phyloP scores from a whole-genome alignment of 2,888 invertebrate genomes.

The Gandaritis pyraliata region DNA sequence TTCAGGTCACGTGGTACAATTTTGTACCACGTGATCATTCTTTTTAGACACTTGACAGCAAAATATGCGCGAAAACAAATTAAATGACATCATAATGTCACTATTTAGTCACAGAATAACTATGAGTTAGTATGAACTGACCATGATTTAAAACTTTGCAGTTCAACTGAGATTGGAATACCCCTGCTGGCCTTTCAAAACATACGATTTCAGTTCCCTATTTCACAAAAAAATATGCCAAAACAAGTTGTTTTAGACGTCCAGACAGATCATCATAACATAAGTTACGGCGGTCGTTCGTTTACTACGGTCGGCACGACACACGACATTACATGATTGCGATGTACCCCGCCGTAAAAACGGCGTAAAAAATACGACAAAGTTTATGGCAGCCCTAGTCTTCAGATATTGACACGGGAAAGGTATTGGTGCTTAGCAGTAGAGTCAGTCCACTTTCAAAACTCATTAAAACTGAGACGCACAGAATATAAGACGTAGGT shows the following conservation, averaged over 20 bases:
- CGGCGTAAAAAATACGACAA: conserved; percentile 36
- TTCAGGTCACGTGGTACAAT: no score
- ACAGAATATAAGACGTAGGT: no score
- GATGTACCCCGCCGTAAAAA: conserved; percentile 30
- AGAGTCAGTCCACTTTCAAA: neutral
- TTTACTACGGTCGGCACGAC: conserved; percentile 10
- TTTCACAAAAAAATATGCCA: neutral
- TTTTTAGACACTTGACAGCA: no score
- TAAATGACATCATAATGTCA: no score
- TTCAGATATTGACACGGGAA: conserved; percentile 29
- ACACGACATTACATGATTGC: conserved; percentile 34
- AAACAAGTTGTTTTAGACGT: neutral
- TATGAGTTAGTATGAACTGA: no score
- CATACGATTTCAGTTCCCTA: neutral
- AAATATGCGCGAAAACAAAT: no score
- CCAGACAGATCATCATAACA: conserved; percentile 12
- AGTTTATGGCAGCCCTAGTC: conserved; percentile 36
- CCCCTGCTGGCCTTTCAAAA: no score
- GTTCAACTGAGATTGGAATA: no score
- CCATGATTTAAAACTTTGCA: no score
- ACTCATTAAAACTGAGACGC: no score
- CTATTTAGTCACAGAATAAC: no score
- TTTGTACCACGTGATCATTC: no score
- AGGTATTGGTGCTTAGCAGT: conserved; percentile 19
- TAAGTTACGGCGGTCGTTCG: conserved; percentile 1